Percentiles rank a stretch among this genome's conserved stretches.
Conservation (phyloP, 2,797 vertebrate genomes). For the Diceros bicornis region DNA sequence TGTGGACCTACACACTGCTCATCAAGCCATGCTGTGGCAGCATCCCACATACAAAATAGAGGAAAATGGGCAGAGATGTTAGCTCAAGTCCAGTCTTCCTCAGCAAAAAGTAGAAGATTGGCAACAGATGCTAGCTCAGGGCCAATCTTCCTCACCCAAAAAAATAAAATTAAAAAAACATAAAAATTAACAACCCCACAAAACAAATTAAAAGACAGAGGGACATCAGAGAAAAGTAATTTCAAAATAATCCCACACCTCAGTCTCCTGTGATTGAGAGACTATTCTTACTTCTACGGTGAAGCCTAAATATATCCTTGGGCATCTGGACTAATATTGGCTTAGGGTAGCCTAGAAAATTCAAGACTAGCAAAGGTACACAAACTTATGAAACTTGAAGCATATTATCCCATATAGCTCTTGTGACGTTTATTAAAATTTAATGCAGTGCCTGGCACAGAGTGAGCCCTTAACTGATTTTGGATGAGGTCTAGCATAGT, state of each 20-base stretch:
- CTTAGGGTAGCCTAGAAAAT: background rate
- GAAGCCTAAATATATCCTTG: background rate
- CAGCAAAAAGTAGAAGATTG: too few relatives aligned
- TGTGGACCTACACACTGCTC: too few relatives aligned
- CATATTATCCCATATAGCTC: background rate
- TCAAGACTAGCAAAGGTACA: background rate
- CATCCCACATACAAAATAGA: too few relatives aligned
- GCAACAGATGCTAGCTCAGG: too few relatives aligned
- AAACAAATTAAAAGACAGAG: background rate
- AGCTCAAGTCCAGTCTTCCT: too few relatives aligned
- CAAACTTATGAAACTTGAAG: background rate
- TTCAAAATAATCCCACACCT: background rate
- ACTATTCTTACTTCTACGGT: background rate
- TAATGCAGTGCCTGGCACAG: background rate
- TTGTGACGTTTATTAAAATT: background rate
- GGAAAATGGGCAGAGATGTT: too few relatives aligned
- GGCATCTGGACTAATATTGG: background rate
- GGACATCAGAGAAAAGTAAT: background rate
- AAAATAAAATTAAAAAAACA: too few relatives aligned
- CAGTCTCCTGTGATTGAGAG: background rate
- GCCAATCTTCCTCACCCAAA: too few relatives aligned
- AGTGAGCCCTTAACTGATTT: background rate
- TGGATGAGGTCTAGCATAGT: background rate
- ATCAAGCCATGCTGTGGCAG: too few relatives aligned
- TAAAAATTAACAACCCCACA: too few relatives aligned